Evolutionary conservation across 2,797 vertebrate genomes (phyloP).

Genomic region (Hydrocynus forskahlii): DNA sequence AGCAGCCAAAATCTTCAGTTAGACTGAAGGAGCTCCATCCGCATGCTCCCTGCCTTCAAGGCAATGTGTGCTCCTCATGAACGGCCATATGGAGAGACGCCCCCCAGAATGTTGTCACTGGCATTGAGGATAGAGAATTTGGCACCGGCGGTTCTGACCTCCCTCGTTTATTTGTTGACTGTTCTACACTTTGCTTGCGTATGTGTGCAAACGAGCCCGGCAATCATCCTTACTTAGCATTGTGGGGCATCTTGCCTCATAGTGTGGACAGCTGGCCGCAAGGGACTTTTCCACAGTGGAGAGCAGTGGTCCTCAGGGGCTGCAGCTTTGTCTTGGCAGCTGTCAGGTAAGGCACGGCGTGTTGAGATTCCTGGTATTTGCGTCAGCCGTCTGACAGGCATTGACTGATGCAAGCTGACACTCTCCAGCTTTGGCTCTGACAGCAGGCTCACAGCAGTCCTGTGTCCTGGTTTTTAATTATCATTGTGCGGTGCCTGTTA

Average conservation of each 20-base stretch:
- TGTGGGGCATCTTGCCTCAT: slow-evolving; percentile 15
- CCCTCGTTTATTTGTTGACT: slow-evolving; percentile 28
- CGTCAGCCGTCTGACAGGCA: slow-evolving; percentile 65
- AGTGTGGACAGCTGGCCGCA: slow-evolving; percentile 29
- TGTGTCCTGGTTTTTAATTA: slow-evolving; percentile 71
- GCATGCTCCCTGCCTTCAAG: slow-evolving; percentile 15
- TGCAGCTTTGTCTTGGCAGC: slow-evolving; percentile 53
- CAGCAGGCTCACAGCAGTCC: slow-evolving; percentile 66
- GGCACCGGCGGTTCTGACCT: slow-evolving; percentile 8
- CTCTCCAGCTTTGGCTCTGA: slow-evolving; percentile 60
- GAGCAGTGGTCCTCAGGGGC: slow-evolving; percentile 33
- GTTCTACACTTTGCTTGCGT: slow-evolving; percentile 16
- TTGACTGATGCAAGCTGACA: slow-evolving; percentile 70
- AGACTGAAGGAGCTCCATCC: slow-evolving; percentile 23
- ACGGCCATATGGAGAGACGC: slow-evolving; percentile 26
- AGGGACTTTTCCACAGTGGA: slow-evolving; percentile 18
- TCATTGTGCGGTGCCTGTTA: slow-evolving; percentile 38
- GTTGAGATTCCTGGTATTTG: slow-evolving; percentile 68
- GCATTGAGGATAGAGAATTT: slow-evolving; percentile 19
- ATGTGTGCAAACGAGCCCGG: slow-evolving; percentile 5
- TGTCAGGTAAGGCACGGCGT: slow-evolving; percentile 68
- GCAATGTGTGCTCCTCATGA: slow-evolving; percentile 46
- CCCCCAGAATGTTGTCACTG: slow-evolving; percentile 36
- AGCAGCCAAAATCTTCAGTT: slow-evolving; percentile 39
- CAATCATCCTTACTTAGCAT: slow-evolving; percentile 11